These are phyloP conservation scores for Tachycineta bicolor DNA, from an alignment of 2,113 vertebrate genomes.

Conservation along the genomic window DNA sequence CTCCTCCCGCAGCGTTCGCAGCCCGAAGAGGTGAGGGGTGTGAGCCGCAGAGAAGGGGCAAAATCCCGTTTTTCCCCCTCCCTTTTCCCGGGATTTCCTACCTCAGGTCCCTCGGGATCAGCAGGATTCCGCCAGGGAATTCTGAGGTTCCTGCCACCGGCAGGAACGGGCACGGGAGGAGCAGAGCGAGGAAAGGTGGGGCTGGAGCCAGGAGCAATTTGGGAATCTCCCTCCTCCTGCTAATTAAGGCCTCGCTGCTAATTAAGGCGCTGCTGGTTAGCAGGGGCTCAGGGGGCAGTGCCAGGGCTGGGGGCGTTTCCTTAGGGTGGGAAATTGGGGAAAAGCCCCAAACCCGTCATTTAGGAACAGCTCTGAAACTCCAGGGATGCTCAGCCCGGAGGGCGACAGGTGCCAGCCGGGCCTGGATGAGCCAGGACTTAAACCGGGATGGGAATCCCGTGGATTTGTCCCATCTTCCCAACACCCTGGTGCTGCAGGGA, in stretches of 20 bases:
- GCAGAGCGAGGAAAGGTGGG: neutral
- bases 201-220: neutral
- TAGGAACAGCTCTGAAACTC: neutral
- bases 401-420: neutral
- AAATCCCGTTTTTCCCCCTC: neutral
- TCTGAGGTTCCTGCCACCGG: rapidly evolving
- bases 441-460: neutral
- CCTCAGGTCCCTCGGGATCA: neutral
- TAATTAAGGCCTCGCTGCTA: neutral
- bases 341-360: neutral
- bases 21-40: neutral
- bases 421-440: neutral
- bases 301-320: neutral
- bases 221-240: neutral
- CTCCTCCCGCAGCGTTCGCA: neutral
- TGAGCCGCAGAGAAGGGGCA: neutral
- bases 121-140: neutral
- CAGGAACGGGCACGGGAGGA: rapidly evolving
- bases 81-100: neutral
- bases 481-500: neutral
- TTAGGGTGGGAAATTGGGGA: no score
- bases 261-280: neutral
- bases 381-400: neutral
- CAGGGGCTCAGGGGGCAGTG: neutral
- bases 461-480: neutral